Evolutionary conservation across 2,113 vertebrate species (phyloP), one percentile per base, ranked within the genome.

Genomic region (Rhinoderma darwinii): DNA sequence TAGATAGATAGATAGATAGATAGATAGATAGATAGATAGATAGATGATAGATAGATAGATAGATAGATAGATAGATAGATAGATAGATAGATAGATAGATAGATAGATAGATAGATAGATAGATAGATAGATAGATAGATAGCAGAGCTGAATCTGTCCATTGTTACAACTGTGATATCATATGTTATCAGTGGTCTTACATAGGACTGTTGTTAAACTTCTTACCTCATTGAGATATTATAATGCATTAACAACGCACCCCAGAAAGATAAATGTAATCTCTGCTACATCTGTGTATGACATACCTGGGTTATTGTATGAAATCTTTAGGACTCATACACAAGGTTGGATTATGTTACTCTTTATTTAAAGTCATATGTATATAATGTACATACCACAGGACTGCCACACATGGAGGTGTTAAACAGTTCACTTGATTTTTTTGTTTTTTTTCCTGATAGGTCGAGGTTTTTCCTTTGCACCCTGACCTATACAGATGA

Each of bases 331-430:
- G 54, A 54, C 32, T 61, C 25, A n/a, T 30, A 27, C 61, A 51
- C 50, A 54, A 15, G n/a, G 37, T 32, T 66, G 79, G 35, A 4
- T 44, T 17, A 63, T 82, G 39, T 25, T 0, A 14, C 9, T 72
- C 43, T 51, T 70, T 51, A 51, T 73, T 82, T 70, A 3, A 70
- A 15, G 8, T 27, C 20, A 68, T 56, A 68, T 47, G 66, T 39
- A 68, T 32, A 80, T 41, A 44, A 15, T 39, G 32, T 82, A 82
- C 77, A 87, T 59, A 82, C 66, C 85, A 86, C 43, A 70, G 50
- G 22, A 72, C 47, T 80, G 84, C 18, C 63, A 80, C 44, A 50
- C 22, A 54, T 56, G 59, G 5, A 68, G 59, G 63, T 79, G 32
- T 82, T 15, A 43, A 82, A 81, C 12, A 82, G 79, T 43, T 27